phyloP scores from a whole-genome alignment of 2,888 invertebrate species.

The Coelinius sp. region DNA sequence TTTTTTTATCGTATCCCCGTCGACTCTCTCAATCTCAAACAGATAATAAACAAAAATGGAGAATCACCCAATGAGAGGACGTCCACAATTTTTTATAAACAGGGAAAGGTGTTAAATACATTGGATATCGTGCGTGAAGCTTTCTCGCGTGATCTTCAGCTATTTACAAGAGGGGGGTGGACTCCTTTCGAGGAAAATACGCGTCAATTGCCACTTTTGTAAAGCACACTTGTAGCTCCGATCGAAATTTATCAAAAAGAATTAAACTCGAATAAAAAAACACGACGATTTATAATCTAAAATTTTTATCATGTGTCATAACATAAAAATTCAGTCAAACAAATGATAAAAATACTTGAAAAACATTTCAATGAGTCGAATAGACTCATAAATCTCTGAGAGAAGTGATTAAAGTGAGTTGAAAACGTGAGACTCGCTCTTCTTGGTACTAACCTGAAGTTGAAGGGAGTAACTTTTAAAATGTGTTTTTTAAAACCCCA shows the following conservation, averaged over 20 bases:
- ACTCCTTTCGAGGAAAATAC: neutral
- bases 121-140: slow-evolving; percentile 16
- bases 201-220: slow-evolving; percentile 14
- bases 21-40: neutral
- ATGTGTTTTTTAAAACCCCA: neutral
- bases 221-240: slow-evolving; percentile 30
- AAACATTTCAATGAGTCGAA: neutral
- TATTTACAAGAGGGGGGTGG: slow-evolving; percentile 13
- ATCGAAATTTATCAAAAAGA: neutral
- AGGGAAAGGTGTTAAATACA: neutral
- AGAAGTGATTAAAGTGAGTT: neutral
- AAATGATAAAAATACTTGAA: neutral
- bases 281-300: too few species aligned
- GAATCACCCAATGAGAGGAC: neutral
- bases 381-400: too few species aligned
- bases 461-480: neutral
- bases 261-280: too few species aligned
- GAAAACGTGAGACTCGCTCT: neutral
- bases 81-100: neutral
- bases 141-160: slow-evolving; percentile 27
- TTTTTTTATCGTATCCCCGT: neutral
- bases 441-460: slow-evolving; percentile 1
- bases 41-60: neutral
- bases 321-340: too few species aligned
- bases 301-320: too few species aligned